These are phyloP conservation scores for Pseudachorutes palmiensis DNA, from an alignment of 1,140 invertebrate species.

Conservation along the genomic window DNA sequence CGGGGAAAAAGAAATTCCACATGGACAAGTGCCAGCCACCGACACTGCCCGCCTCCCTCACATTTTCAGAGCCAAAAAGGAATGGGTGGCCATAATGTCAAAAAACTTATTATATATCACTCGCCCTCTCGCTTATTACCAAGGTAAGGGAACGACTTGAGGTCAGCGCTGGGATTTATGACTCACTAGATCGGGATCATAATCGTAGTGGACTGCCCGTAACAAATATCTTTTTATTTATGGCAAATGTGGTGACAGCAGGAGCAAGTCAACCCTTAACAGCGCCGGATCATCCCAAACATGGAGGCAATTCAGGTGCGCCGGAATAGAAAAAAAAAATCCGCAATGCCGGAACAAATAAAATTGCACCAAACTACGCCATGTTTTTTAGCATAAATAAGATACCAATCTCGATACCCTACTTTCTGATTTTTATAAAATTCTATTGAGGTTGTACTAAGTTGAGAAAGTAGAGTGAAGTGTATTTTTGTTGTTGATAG, in stretches of 20 bases:
- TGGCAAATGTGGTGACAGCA: neutral
- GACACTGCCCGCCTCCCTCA: neutral
- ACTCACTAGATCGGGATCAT: neutral
- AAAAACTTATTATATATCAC: slow-evolving; percentile 2
- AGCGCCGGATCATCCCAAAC: too few species aligned
- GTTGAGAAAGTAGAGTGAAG: too few species aligned
- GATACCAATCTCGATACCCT: too few species aligned
- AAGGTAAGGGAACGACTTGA: neutral
- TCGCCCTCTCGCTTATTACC: neutral
- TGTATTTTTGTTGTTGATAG: too few species aligned
- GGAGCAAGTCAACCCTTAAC: too few species aligned
- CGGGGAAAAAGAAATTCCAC: slow-evolving; percentile 1
- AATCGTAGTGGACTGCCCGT: slow-evolving; percentile 6
- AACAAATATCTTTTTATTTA: neutral
- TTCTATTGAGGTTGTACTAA: too few species aligned
- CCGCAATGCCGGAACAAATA: too few species aligned
- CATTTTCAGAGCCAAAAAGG: neutral
- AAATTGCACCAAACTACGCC: too few species aligned
- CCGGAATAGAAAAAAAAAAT: too few species aligned
- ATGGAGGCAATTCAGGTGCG: too few species aligned
- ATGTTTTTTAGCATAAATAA: too few species aligned
- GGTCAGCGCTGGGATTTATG: neutral
- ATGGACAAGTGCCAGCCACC: neutral
- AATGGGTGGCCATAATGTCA: slow-evolving; percentile 7
- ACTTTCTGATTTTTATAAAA: too few species aligned